These are phyloP conservation scores for human (Homo sapiens) DNA, from an alignment of 2,113 vertebrate genomes.

Conservation along the genomic window DNA sequence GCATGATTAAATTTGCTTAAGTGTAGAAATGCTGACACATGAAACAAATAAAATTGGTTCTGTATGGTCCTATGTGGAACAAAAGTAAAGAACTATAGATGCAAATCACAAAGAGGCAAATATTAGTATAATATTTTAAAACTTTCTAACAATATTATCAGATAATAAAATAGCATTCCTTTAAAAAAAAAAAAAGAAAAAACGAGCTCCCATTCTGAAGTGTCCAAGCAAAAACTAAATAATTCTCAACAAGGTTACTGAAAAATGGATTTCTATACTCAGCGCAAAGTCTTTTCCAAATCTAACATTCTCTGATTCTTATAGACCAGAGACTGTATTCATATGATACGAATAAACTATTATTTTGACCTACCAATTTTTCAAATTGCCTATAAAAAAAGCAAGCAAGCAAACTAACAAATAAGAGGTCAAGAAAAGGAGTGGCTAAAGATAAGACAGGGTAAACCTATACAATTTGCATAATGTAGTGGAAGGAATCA, in stretches of 20 bases:
- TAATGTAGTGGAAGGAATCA: background rate
- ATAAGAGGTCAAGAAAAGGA: background rate
- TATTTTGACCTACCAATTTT: background rate
- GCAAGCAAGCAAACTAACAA: background rate
- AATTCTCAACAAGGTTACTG: background rate
- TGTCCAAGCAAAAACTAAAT: background rate
- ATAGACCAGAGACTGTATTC: background rate
- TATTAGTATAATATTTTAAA: background rate
- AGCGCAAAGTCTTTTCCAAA: background rate
- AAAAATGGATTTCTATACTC: background rate
- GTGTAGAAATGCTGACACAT: background rate
- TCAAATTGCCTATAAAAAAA: background rate
- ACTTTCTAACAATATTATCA: background rate
- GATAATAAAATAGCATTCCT: background rate
- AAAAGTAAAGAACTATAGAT: background rate
- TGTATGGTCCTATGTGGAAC: background rate
- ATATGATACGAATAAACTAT: background rate
- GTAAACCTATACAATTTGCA: background rate
- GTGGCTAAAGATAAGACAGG: background rate
- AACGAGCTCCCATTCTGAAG: background rate
- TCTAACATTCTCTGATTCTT: background rate
- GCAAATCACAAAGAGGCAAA: background rate
- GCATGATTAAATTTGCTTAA: background rate
- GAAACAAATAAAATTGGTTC: background rate
- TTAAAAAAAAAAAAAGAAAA: background rate